These are phyloP conservation scores for Drosophila eohydei DNA, from an alignment of 2,888 invertebrate genomes.

Conservation along the genomic window DNA sequence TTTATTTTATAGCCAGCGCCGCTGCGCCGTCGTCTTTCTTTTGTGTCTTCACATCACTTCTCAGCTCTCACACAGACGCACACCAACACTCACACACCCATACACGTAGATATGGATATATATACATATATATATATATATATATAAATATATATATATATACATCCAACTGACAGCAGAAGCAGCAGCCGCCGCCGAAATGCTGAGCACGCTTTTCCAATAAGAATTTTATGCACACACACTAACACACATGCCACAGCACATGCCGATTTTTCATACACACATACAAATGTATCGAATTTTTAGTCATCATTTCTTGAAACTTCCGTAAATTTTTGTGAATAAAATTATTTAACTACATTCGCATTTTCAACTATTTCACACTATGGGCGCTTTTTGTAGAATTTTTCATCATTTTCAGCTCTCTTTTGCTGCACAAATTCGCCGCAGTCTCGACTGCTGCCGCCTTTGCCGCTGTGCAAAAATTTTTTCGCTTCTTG, in stretches of 20 bases:
- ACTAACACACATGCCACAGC: conserved; percentile 37
- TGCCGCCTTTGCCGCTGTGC: conserved; percentile 73
- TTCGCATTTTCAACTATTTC: conserved; percentile 29
- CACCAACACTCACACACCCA: conserved; percentile 26
- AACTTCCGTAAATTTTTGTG: conserved; percentile 20
- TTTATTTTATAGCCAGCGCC: conserved; percentile 59
- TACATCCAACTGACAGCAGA: conserved; percentile 48
- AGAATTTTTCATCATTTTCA: conserved; percentile 66
- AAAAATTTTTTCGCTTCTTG: conserved; percentile 74
- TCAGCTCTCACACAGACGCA: conserved; percentile 50
- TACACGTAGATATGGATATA: conserved; percentile 18
- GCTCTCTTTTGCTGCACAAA: conserved; percentile 61
- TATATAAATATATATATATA: conserved; percentile 21
- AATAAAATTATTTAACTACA: conserved; percentile 34
- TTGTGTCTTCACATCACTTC: conserved; percentile 70
- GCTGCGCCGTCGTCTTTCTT: conserved; percentile 65
- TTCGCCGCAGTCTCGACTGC: conserved; percentile 65
- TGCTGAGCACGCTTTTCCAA: conserved; percentile 80
- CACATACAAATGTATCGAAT: conserved; percentile 56
- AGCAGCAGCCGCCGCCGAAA: conserved; percentile 67
- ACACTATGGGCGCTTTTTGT: conserved; percentile 42
- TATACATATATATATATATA: conserved; percentile 23
- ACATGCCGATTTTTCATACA: conserved; percentile 74
- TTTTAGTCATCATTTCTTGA: conserved; percentile 50
- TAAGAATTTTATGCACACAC: conserved; percentile 69